These are phyloP conservation scores for Bicyclus anynana DNA, from an alignment of 1,140 invertebrate genomes.

Conservation along the genomic window DNA sequence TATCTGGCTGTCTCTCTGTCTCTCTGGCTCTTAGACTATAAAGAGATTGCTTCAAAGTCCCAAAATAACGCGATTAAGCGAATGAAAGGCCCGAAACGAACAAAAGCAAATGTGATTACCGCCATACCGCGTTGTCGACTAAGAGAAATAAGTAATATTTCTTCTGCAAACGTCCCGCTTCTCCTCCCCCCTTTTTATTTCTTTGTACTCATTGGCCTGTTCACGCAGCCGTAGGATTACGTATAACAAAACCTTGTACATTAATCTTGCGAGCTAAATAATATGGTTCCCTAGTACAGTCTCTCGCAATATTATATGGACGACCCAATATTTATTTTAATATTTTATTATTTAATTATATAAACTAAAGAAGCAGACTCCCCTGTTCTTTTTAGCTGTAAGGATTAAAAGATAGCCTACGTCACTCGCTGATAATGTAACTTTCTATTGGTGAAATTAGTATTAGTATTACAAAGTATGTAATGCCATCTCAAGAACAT, in stretches of 20 bases:
- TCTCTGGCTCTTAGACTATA: no score
- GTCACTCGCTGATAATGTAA: no score
- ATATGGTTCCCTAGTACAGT: background rate
- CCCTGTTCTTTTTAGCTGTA: no score
- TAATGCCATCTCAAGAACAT: no score
- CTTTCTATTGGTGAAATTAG: no score
- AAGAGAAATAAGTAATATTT: constrained; percentile 74
- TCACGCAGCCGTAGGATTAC: constrained; percentile 30
- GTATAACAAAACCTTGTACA: constrained; percentile 26
- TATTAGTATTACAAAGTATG: no score
- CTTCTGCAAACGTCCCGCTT: constrained; percentile 43
- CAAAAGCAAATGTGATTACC: constrained; percentile 74
- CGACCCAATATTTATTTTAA: no score
- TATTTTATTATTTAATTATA: no score
- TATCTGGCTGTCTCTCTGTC: no score
- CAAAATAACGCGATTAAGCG: constrained; percentile 74
- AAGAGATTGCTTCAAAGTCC: constrained; percentile 39
- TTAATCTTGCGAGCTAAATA: background rate
- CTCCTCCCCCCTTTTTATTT: constrained; percentile 27
- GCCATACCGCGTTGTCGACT: constrained; percentile 67
- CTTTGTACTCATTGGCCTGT: constrained; percentile 32
- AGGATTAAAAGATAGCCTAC: no score
- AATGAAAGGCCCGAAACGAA: constrained; percentile 70
- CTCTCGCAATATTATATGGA: no score
- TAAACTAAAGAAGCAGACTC: no score